Conservation (phyloP, 2,113 vertebrate genomes). For the Menura novaehollandiae region DNA sequence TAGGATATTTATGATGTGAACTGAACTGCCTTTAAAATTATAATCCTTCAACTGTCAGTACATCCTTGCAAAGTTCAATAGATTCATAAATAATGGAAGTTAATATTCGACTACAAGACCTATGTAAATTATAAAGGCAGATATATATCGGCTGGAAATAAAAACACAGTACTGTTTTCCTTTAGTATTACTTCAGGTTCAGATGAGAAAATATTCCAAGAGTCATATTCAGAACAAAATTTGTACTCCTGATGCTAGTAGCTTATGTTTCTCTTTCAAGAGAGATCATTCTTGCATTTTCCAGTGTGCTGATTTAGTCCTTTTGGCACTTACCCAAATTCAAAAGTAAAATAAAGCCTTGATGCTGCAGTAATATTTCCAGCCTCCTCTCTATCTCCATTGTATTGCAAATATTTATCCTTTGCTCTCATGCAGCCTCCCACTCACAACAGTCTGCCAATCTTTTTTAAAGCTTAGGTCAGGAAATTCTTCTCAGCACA, state of each 20-base stretch:
- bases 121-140: slow-evolving; percentile 66
- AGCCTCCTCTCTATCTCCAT: slow-evolving; percentile 47
- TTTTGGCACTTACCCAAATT: slow-evolving; percentile 34
- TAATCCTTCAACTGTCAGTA: slow-evolving; percentile 66
- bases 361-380: slow-evolving; percentile 45
- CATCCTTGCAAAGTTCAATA: slow-evolving; percentile 76
- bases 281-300: slow-evolving; percentile 41
- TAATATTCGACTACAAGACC: slow-evolving; percentile 69
- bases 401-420: slow-evolving; percentile 67
- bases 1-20: slow-evolving; percentile 72
- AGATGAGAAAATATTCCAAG: slow-evolving; percentile 11
- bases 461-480: slow-evolving; percentile 55
- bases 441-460: slow-evolving; percentile 51
- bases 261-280: background rate
- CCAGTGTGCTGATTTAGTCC: background rate
- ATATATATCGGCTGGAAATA: slow-evolving; percentile 45
- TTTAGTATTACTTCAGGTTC: slow-evolving; percentile 38
- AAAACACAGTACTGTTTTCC: slow-evolving; percentile 51
- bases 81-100: slow-evolving; percentile 76
- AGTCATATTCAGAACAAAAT: background rate
- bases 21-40: slow-evolving; percentile 68
- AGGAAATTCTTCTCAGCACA: slow-evolving; percentile 39
- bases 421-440: slow-evolving; percentile 56
- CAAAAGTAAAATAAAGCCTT: slow-evolving; percentile 50
- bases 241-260: background rate